phyloP scores from a whole-genome alignment of 2,113 vertebrate species.

The Vulpes ferrilata region DNA sequence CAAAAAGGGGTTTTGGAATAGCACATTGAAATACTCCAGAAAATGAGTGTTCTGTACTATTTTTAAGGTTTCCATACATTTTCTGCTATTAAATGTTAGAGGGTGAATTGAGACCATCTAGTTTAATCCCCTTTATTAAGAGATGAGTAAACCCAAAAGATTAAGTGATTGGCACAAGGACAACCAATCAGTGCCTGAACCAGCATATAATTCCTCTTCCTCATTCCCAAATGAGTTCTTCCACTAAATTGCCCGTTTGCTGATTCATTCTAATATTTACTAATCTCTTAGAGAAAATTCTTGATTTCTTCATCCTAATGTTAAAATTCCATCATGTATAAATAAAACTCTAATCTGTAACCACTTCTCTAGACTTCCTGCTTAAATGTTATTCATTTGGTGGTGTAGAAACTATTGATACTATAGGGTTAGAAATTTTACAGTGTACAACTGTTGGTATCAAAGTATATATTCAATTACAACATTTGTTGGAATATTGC shows the following conservation, averaged over 20 bases:
- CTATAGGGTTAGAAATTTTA: constrained; percentile 31
- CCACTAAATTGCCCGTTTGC: not conserved
- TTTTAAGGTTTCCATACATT: constrained; percentile 39
- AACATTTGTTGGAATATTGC: constrained; percentile 29
- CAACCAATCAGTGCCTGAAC: not conserved
- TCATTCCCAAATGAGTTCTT: constrained; percentile 9
- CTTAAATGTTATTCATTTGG: not conserved
- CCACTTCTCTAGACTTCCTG: not conserved
- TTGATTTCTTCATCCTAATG: constrained; percentile 9
- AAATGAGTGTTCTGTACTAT: not conserved
- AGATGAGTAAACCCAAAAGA: not conserved
- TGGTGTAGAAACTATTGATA: not conserved
- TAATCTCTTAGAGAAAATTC: constrained; percentile 8
- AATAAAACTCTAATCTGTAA: not conserved
- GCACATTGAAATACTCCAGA: not conserved
- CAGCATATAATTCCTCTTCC: not conserved
- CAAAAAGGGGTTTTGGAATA: constrained; percentile 12
- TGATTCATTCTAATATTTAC: not conserved
- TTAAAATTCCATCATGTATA: constrained; percentile 2
- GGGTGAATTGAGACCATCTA: not conserved
- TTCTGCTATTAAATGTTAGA: constrained; percentile 30
- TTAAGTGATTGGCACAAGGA: not conserved
- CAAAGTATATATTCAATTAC: not conserved
- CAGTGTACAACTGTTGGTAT: not conserved
- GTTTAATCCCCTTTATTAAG: constrained; percentile 30